Percentiles rank a stretch among this genome's conserved stretches.
Conservation (phyloP, 2,888 invertebrate genomes). For the Miltochrista miniata region DNA sequence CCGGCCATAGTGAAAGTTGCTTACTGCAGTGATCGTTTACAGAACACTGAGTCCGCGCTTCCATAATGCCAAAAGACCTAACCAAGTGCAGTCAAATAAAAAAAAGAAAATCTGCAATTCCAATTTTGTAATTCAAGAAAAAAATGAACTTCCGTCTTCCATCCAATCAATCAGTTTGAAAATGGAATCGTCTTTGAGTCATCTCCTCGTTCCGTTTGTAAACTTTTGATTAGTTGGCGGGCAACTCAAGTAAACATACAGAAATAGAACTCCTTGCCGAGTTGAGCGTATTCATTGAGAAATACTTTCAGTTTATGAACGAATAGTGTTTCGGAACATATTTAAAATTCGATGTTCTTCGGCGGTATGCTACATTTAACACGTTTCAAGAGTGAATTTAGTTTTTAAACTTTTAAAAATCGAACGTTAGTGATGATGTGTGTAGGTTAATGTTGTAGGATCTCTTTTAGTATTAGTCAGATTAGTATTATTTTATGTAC, state of each 20-base stretch:
- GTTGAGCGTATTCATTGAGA: constrained; percentile 28
- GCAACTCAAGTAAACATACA: constrained; percentile 32
- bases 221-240: constrained; percentile 39
- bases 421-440: not conserved
- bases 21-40: too few relatives aligned
- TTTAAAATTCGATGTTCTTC: constrained; percentile 1
- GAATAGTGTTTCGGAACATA: constrained; percentile 11
- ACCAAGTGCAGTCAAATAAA: not conserved
- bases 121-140: constrained; percentile 3
- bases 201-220: constrained; percentile 25
- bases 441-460: too few relatives aligned
- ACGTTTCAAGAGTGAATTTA: too few relatives aligned
- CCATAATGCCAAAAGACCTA: not conserved
- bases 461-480: too few relatives aligned
- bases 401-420: not conserved
- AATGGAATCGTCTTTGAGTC: constrained; percentile 6
- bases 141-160: constrained; percentile 10
- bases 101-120: not conserved
- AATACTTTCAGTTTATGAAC: constrained; percentile 18
- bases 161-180: constrained; percentile 26
- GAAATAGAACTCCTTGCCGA: constrained; percentile 25
- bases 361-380: not conserved
- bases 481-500: too few relatives aligned
- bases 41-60: too few relatives aligned
- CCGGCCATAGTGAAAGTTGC: too few relatives aligned